Conservation (phyloP, 2,888 invertebrate genomes). For the Ornithoptera alexandrae region DNA sequence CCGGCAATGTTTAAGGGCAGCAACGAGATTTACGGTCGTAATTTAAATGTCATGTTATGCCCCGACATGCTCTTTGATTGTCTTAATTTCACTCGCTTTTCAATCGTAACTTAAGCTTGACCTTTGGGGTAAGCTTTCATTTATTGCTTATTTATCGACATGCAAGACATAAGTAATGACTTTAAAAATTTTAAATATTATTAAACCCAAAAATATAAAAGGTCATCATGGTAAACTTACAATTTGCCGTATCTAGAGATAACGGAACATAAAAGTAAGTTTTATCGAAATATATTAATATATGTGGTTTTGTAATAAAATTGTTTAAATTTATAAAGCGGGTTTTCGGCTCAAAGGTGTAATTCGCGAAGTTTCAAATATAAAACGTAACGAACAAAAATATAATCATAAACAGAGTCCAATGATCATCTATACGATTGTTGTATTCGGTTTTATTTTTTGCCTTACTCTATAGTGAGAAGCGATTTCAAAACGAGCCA, state of each 20-base stretch:
- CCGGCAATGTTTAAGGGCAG: constrained; percentile 29
- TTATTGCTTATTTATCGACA: constrained; percentile 20
- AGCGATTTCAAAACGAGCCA: constrained; percentile 20
- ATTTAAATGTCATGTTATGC: constrained; percentile 48
- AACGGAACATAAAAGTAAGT: not conserved
- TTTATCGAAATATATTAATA: no score
- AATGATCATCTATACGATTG: not conserved
- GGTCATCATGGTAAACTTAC: not conserved
- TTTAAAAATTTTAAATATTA: constrained; percentile 15
- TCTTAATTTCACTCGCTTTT: constrained; percentile 31
- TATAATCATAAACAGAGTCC: not conserved
- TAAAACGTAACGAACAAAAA: not conserved
- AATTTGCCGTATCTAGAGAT: not conserved
- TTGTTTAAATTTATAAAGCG: no score
- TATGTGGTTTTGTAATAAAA: no score
- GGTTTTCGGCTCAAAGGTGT: not conserved
- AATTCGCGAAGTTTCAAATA: not conserved
- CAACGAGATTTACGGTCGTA: constrained; percentile 37
- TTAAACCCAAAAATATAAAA: not conserved
- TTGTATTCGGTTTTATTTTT: no score
- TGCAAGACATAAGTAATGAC: not conserved
- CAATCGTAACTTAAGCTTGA: constrained; percentile 23
- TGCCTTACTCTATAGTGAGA: not conserved
- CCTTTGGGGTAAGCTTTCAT: constrained; percentile 28
- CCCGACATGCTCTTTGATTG: constrained; percentile 39